Conservation (phyloP, 1,140 invertebrate species). For the Chelonus insularis region DNA sequence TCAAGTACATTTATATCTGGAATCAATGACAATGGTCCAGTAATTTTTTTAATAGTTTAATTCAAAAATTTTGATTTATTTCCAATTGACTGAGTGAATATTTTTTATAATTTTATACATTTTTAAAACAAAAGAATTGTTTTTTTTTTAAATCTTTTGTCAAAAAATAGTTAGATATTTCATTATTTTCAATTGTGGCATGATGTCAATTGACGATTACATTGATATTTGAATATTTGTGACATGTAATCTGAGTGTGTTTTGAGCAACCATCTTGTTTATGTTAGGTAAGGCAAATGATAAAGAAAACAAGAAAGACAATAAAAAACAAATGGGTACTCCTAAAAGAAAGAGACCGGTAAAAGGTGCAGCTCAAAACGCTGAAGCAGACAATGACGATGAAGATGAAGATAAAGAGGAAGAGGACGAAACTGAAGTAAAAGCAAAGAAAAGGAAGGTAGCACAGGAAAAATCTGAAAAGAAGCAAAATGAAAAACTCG, state of each 20-base stretch:
- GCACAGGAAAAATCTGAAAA: no score
- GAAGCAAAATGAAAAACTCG: no score
- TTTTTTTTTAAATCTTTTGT: no score
- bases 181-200: background rate
- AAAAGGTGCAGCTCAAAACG: slow-evolving; percentile 6
- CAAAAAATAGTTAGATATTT: no score
- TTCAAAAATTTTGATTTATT: no score
- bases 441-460: no score
- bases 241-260: background rate
- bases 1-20: background rate
- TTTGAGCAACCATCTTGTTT: background rate
- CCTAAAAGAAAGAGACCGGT: slow-evolving; percentile 24
- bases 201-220: background rate
- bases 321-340: slow-evolving; percentile 11
- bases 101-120: no score
- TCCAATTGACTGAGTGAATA: no score
- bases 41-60: background rate
- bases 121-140: no score
- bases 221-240: background rate
- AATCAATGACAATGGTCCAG: background rate
- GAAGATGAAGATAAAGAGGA: slow-evolving; percentile 29
- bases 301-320: no score
- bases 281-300: background rate
- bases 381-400: background rate
- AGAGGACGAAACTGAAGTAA: slow-evolving; percentile 25